A percentile compares a stretch with the other conserved stretches of the same genome.
Conservation (phyloP, 2,888 invertebrate species). For the Acanthoscelides obtectus region DNA sequence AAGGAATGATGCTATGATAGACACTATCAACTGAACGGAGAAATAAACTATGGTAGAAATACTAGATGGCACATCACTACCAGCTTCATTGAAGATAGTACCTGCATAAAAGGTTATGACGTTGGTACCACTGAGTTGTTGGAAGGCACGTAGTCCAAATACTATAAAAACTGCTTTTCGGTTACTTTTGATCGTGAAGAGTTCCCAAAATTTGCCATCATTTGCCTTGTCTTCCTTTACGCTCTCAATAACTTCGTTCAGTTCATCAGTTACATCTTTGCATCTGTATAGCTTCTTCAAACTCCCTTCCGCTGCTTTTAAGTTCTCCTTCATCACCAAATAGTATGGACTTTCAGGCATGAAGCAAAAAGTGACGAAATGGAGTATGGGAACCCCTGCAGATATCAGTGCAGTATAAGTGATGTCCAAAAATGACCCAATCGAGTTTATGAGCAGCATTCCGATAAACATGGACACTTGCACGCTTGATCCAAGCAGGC, state of each 20-base stretch:
- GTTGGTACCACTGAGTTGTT: slow-evolving; percentile 57
- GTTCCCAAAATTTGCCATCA: slow-evolving; percentile 53
- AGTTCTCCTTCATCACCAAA: slow-evolving; percentile 44
- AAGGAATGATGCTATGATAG: slow-evolving; percentile 53
- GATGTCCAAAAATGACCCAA: slow-evolving; percentile 50
- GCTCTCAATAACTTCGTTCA: slow-evolving; percentile 35
- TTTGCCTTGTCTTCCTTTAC: slow-evolving; percentile 47
- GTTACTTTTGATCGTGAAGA: slow-evolving; percentile 55
- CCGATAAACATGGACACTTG: slow-evolving; percentile 52
- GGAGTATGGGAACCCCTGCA: slow-evolving; percentile 46
- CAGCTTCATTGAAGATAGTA: slow-evolving; percentile 47
- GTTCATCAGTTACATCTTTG: slow-evolving; percentile 48
- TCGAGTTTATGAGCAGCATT: slow-evolving; percentile 51
- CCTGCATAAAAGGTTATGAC: slow-evolving; percentile 61
- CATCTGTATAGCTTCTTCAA: slow-evolving; percentile 50
- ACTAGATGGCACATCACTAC: slow-evolving; percentile 45
- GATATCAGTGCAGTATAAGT: slow-evolving; percentile 51
- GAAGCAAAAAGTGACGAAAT: slow-evolving; percentile 48
- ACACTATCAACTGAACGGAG: slow-evolving; percentile 55
- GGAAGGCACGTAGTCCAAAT: slow-evolving; percentile 53
- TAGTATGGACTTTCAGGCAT: slow-evolving; percentile 60
- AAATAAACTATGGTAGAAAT: slow-evolving; percentile 39
- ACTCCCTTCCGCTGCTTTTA: slow-evolving; percentile 48
- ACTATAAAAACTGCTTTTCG: slow-evolving; percentile 61
- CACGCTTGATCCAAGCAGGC: slow-evolving; percentile 54